phyloP scores from a whole-genome alignment of 2,888 invertebrate species.

The Anagyrus pseudococci region DNA sequence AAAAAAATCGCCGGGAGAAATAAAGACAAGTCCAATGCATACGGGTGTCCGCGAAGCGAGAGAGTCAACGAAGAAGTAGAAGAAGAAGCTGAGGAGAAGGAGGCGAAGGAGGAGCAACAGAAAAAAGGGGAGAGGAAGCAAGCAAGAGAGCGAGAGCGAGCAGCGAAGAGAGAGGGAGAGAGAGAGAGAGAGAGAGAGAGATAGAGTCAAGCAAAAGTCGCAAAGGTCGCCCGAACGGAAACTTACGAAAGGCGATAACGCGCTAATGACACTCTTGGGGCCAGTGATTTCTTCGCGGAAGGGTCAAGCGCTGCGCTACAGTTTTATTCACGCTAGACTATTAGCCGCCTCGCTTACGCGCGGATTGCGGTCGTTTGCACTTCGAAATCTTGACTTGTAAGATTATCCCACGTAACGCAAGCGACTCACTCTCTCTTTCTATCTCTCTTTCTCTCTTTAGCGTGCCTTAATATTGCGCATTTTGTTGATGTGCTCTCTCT shows the following conservation, averaged over 20 bases:
- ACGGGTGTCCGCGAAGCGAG: background rate
- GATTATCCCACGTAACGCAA: no score
- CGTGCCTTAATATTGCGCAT: no score
- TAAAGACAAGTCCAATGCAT: background rate
- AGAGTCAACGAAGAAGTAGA: no score
- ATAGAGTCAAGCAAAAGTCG: slow-evolving; percentile 38
- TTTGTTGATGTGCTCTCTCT: no score
- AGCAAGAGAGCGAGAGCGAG: slow-evolving; percentile 8
- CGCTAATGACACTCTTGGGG: slow-evolving; percentile 36
- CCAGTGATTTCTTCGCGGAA: slow-evolving; percentile 26
- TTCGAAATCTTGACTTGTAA: background rate
- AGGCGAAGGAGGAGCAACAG: no score
- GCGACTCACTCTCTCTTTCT: no score
- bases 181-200: slow-evolving; percentile 17
- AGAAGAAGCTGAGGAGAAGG: no score
- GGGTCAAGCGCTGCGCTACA: slow-evolving; percentile 5
- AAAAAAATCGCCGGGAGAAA: slow-evolving; percentile 23
- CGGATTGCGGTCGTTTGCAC: background rate
- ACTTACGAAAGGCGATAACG: slow-evolving; percentile 43
- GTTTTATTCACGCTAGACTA: slow-evolving; percentile 30
- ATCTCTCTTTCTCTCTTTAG: no score
- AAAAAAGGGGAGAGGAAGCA: no score
- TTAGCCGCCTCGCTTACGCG: slow-evolving; percentile 23
- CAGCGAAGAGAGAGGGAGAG: background rate
- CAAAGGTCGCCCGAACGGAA: slow-evolving; percentile 36